Percentiles rank a stretch among this genome's conserved stretches.
Evolutionary conservation across 2,888 invertebrate species (phyloP).

Genomic region (Drosophila kambysellisi): DNA sequence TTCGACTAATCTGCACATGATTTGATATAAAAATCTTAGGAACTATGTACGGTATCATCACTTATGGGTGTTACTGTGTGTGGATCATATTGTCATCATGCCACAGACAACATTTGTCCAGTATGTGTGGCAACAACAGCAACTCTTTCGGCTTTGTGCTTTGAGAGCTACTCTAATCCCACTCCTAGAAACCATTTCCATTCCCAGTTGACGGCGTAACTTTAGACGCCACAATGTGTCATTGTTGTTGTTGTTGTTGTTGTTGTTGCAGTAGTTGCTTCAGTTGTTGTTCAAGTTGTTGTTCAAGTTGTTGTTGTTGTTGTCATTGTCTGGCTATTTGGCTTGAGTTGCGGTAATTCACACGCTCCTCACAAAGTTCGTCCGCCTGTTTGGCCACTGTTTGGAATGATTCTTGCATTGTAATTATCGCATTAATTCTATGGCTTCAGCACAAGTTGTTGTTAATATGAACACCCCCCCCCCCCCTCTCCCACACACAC

Average conservation of each 20-base stretch:
- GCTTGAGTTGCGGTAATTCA: constrained; percentile 62
- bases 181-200: constrained; percentile 20
- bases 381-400: constrained; percentile 34
- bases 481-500: neutral
- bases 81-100: constrained; percentile 15
- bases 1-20: neutral
- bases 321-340: constrained; percentile 13
- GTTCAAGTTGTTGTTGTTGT: constrained; percentile 15
- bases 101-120: constrained; percentile 28
- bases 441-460: constrained; percentile 65
- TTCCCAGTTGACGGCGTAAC: constrained; percentile 41
- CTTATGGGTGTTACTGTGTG: constrained; percentile 7
- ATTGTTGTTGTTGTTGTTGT: constrained; percentile 27
- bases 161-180: constrained; percentile 1
- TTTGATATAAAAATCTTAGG: neutral
- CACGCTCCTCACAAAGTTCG: constrained; percentile 40
- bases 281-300: constrained; percentile 5
- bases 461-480: neutral
- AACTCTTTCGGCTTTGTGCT: constrained; percentile 5
- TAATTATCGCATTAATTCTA: constrained; percentile 78
- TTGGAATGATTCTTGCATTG: constrained; percentile 71
- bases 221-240: constrained; percentile 46
- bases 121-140: constrained; percentile 44
- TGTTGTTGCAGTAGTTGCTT: constrained; percentile 8
- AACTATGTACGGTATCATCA: neutral